Base-by-base conservation (phyloP, 35 echinoderm and acorn worm species). In the Nesometra sesokonis region DNA sequence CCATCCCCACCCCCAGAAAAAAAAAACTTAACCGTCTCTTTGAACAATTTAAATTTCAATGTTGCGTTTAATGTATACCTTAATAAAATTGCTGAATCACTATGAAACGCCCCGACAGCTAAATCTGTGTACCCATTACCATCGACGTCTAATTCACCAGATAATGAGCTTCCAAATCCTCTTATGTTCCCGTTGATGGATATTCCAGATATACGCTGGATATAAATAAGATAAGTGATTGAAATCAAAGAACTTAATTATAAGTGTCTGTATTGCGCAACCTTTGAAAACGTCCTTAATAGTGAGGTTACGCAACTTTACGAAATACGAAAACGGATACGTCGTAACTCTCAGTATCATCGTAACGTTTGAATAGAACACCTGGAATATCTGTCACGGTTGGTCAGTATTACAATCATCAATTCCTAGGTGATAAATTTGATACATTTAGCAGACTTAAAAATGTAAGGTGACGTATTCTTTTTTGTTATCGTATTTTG, bases 121-220 rank as follows among this genome's bases (percentile, higher is more conserved):
- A 98, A 36, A 76, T 98, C 95, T 57, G 92, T 84, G 78, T 98
- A 98, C 30, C 88, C 85, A 78, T 98, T 98, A 4, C 67, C 82
- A 78, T 98, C 95, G 46, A 98, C 43, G 80, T 98, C 95, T 13
- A 98, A 80, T 11, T 43, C 82, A 33, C 87, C 95, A 33, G 92
- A 93, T 31, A 98, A 47, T 0, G 95, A 86, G 46, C 88, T 88
- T 31, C 95, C 95, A 79, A 98, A 94, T 13, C 92, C 91, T 34
- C 78, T 79, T 15, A 98, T 30, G 37, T 36, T 85, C 0, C 43
- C 29, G 11, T 21, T 76, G 29, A 90, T 78, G 17, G 80, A 85
- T 27, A 80, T 31, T 35, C 80, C 91, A 79, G 84, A 33, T 17
- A 97, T 84, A 77, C 94, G 90, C 94, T 97, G 86, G 36, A 34